Conservation (phyloP, 2,113 vertebrate genomes). For the Hirundichthys speculiger region DNA sequence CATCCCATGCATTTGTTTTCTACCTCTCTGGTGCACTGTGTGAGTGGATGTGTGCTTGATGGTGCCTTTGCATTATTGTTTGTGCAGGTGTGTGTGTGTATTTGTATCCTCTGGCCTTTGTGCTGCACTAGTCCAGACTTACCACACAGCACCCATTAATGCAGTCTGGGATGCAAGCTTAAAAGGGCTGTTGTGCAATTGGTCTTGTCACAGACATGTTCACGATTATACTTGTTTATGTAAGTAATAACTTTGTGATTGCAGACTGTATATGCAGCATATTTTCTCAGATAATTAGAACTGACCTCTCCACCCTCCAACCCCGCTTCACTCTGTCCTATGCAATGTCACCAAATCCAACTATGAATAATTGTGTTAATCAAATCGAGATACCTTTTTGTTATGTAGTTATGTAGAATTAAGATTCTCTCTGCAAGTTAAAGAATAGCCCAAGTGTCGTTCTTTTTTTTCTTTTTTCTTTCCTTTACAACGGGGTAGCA, state of each 20-base stretch:
- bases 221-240: constrained; percentile 54
- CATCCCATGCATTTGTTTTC: constrained; percentile 61
- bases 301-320: constrained; percentile 5
- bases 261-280: constrained; percentile 22
- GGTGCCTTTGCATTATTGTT: constrained; percentile 26
- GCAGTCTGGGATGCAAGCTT: constrained; percentile 32
- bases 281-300: constrained; percentile 39
- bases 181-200: constrained; percentile 32
- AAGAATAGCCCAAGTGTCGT: too few species aligned
- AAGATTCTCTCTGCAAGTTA: too few species aligned
- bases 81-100: constrained; percentile 7
- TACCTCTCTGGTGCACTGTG: constrained; percentile 47
- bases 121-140: constrained; percentile 30
- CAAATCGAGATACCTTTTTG: too few species aligned
- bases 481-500: too few species aligned
- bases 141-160: constrained; percentile 32
- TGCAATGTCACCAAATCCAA: constrained; percentile 20
- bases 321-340: constrained; percentile 3
- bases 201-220: constrained; percentile 55
- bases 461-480: too few species aligned
- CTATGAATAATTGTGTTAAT: too few species aligned
- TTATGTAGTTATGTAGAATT: too few species aligned
- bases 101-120: constrained; percentile 26
- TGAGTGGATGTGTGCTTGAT: constrained; percentile 5
- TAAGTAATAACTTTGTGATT: constrained; percentile 42